A percentile compares a stretch with the other conserved stretches of the same genome.
These are phyloP conservation scores for Drosophila borealis DNA, from an alignment of 2,888 invertebrate genomes.

Conservation along the genomic window DNA sequence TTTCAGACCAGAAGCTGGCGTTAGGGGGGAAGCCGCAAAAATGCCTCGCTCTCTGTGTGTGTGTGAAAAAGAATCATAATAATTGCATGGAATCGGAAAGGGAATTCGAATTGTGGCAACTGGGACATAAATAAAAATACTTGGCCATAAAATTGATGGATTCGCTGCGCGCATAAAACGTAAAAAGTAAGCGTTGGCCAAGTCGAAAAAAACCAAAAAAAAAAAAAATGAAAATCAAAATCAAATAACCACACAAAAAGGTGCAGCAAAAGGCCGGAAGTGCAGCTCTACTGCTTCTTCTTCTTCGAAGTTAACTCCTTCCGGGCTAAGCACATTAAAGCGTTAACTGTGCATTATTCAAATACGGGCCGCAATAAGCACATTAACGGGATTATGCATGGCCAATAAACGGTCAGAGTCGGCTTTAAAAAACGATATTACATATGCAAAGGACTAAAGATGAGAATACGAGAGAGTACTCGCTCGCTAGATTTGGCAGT, in stretches of 20 bases:
- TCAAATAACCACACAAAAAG: constrained; percentile 44
- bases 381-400: constrained; percentile 84
- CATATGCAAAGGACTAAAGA: constrained; percentile 65
- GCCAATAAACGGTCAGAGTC: constrained; percentile 83
- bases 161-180: constrained; percentile 74
- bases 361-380: constrained; percentile 73
- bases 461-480: background rate
- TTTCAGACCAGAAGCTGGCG: constrained; percentile 35
- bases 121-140: constrained; percentile 47
- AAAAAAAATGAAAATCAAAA: constrained; percentile 41
- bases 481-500: no score
- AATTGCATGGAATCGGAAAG: constrained; percentile 50
- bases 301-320: background rate
- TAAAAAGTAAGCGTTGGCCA: constrained; percentile 35
- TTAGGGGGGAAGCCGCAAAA: constrained; percentile 40
- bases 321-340: constrained; percentile 83
- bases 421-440: constrained; percentile 7
- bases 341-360: constrained; percentile 83
- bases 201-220: constrained; percentile 15
- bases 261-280: constrained; percentile 27
- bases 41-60: constrained; percentile 24
- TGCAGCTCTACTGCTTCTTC: background rate
- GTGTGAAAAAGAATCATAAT: constrained; percentile 49
- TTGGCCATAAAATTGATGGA: constrained; percentile 76
- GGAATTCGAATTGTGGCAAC: constrained; percentile 27